Conservation (phyloP, 2,888 invertebrate genomes). For the Hartigia nigra region DNA sequence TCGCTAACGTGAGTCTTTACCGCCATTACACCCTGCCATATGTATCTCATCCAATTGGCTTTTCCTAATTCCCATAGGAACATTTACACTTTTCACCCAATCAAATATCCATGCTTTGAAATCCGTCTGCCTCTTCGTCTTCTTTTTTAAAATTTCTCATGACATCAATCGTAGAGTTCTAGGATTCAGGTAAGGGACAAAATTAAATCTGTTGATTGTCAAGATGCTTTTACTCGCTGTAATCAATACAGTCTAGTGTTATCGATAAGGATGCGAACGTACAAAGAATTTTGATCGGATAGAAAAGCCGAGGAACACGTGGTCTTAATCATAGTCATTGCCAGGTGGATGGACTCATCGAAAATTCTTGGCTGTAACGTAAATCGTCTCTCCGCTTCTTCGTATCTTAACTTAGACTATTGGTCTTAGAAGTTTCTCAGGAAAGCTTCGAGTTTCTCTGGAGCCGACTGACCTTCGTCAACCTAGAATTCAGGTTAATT, state of each 20-base stretch:
- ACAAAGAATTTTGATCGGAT: neutral
- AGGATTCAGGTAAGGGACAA: neutral
- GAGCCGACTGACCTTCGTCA: neutral
- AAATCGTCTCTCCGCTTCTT: neutral
- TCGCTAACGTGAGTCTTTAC: neutral
- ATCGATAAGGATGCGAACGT: neutral
- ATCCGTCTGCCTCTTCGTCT: neutral
- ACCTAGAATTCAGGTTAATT: neutral
- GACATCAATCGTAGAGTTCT: too few species aligned
- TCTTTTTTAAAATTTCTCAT: neutral
- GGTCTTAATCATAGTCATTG: constrained; percentile 10
- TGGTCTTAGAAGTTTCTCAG: neutral
- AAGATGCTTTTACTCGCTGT: neutral
- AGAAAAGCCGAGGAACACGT: neutral
- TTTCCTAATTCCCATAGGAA: neutral
- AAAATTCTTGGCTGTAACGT: constrained; percentile 21
- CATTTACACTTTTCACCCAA: neutral
- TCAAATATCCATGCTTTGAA: neutral
- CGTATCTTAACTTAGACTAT: neutral
- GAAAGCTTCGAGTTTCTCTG: neutral
- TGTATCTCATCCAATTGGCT: neutral
- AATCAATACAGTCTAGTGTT: neutral
- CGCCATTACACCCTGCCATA: neutral
- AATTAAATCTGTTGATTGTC: neutral
- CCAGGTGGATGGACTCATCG: constrained; percentile 20